Evolutionary conservation across 2,797 vertebrate genomes (phyloP).

Genomic region (Botia almorhae): DNA sequence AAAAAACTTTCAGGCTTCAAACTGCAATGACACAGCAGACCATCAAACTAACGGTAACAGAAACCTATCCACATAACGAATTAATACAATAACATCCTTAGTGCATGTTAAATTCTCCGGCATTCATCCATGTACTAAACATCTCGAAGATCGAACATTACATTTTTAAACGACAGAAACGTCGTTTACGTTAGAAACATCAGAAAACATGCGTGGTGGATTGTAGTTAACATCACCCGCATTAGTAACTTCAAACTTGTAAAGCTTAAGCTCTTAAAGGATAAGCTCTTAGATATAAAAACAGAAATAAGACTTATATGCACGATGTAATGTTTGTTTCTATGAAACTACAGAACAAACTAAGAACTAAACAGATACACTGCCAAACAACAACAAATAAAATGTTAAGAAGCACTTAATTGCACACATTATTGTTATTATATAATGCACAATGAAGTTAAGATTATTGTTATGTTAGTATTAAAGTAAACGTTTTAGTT

Average conservation of each 20-base stretch:
- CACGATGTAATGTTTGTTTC: not conserved
- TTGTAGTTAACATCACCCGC: too few relatives aligned
- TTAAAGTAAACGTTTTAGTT: not conserved
- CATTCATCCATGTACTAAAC: not conserved
- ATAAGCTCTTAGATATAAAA: too few relatives aligned
- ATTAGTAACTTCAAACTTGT: too few relatives aligned
- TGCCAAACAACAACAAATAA: not conserved
- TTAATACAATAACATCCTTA: too few relatives aligned
- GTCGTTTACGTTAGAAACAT: too few relatives aligned
- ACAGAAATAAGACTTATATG: not conserved
- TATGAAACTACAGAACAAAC: not conserved
- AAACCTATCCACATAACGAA: not conserved
- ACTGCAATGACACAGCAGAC: not conserved
- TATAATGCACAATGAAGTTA: not conserved
- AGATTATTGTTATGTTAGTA: not conserved
- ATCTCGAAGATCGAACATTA: too few relatives aligned
- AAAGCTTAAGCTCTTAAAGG: too few relatives aligned
- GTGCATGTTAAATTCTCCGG: not conserved
- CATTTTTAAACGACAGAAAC: not conserved
- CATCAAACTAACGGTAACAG: not conserved
- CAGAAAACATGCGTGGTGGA: too few relatives aligned
- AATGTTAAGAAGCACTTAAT: not conserved
- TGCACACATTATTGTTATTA: too few relatives aligned
- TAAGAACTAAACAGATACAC: not conserved
- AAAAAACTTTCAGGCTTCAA: too few relatives aligned